These are phyloP conservation scores for Argyra leucocephala DNA, from an alignment of 2,888 invertebrate genomes.

Conservation along the genomic window DNA sequence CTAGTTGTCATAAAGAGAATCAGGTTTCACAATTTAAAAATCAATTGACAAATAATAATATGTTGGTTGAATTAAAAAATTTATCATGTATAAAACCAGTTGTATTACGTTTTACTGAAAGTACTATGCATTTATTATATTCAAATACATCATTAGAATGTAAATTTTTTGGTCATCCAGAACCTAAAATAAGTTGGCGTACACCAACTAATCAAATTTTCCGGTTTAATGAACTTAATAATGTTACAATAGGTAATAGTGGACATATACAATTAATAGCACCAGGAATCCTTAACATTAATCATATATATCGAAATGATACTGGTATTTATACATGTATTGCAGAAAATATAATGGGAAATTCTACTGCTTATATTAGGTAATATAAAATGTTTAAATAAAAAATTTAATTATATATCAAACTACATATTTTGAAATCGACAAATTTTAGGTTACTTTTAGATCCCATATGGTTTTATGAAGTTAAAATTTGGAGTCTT, in stretches of 20 bases:
- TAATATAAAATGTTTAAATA: slow-evolving; percentile 19
- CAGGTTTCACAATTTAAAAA: slow-evolving; percentile 31
- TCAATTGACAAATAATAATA: slow-evolving; percentile 46
- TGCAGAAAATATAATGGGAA: slow-evolving; percentile 74
- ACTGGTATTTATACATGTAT: slow-evolving; percentile 78
- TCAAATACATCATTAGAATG: slow-evolving; percentile 66
- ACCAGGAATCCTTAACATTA: slow-evolving; percentile 70
- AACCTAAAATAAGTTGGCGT: slow-evolving; percentile 76
- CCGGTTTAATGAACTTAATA: slow-evolving; percentile 44
- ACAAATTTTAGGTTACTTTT: slow-evolving; percentile 53
- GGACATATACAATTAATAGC: slow-evolving; percentile 48
- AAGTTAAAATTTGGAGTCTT: slow-evolving; percentile 74
- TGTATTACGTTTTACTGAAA: slow-evolving; percentile 52
- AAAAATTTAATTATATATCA: too few relatives aligned
- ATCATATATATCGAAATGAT: slow-evolving; percentile 63
- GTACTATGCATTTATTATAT: slow-evolving; percentile 54
- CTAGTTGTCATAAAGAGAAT: slow-evolving; percentile 58
- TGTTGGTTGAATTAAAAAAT: slow-evolving; percentile 58
- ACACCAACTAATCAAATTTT: slow-evolving; percentile 63
- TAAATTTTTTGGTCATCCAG: slow-evolving; percentile 64
- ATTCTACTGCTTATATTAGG: slow-evolving; percentile 61
- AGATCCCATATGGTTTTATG: slow-evolving; percentile 75
- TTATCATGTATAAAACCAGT: slow-evolving; percentile 61
- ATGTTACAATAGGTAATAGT: slow-evolving; percentile 35
- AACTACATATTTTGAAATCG: too few relatives aligned